Conservation (phyloP, 2,888 invertebrate species). For the Megalurothrips usitatus region DNA sequence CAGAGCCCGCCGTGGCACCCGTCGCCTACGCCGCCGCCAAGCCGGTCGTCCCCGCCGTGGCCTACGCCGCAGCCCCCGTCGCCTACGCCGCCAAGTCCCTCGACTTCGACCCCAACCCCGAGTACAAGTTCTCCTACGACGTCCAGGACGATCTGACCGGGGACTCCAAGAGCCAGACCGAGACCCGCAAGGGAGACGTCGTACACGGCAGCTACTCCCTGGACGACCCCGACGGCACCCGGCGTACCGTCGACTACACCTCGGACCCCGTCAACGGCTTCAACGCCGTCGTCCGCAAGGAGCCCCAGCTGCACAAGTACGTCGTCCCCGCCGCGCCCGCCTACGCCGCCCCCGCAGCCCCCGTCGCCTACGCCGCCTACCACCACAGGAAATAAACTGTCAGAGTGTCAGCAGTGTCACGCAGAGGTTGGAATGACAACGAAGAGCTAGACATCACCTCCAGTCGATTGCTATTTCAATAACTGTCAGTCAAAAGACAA, state of each 20-base stretch:
- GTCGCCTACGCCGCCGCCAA: neutral
- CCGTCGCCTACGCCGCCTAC: neutral
- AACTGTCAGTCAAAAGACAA: neutral
- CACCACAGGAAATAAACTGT: neutral
- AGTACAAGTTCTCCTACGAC: conserved; percentile 19
- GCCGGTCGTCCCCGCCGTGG: neutral
- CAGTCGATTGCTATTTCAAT: no score
- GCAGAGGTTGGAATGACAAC: neutral
- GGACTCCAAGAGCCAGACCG: neutral
- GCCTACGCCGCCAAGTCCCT: conserved; percentile 12
- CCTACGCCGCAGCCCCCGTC: neutral
- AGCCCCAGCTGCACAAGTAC: neutral
- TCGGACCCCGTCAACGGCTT: neutral
- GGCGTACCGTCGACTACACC: conserved; percentile 12
- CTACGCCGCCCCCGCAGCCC: neutral
- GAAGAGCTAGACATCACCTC: no score
- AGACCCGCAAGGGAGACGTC: neutral
- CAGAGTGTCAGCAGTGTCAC: no score
- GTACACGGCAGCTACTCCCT: neutral
- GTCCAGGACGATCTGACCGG: conserved; percentile 10
- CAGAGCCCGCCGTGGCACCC: neutral
- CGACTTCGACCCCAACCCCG: neutral
- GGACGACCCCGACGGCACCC: conserved; percentile 17
- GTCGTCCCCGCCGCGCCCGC: neutral
- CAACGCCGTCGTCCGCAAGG: conserved; percentile 11